Evolutionary conservation across 2,888 invertebrate species (phyloP).

Genomic region (Drosophila histrio): DNA sequence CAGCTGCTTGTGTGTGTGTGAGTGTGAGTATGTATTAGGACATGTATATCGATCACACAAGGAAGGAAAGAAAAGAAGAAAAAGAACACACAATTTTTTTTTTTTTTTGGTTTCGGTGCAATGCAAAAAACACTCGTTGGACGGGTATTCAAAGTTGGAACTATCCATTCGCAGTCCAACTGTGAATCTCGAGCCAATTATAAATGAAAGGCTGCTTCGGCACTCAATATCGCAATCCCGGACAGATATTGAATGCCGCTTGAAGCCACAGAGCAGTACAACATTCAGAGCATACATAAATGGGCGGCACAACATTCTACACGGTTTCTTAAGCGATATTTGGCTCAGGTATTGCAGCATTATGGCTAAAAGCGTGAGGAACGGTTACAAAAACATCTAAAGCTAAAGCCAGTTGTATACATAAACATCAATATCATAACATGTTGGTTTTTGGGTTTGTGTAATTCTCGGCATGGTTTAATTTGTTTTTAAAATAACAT

Average conservation of each 20-base stretch:
- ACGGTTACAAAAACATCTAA: conserved; percentile 26
- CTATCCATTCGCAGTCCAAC: conserved; percentile 9
- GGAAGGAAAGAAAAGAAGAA: conserved; percentile 62
- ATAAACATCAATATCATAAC: conserved; percentile 27
- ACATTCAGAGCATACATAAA: conserved; percentile 32
- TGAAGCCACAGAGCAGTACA: conserved; percentile 6
- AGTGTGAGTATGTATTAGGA: conserved; percentile 26
- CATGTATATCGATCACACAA: conserved; percentile 56
- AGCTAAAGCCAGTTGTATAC: conserved; percentile 33
- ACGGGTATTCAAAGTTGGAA: conserved; percentile 20
- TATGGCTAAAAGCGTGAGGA: conserved; percentile 33
- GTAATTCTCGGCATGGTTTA: conserved; percentile 2
- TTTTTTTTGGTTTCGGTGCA: conserved; percentile 55
- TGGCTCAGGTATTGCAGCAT: conserved; percentile 9
- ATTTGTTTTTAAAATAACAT: neutral
- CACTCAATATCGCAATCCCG: neutral
- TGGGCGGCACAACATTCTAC: conserved; percentile 15
- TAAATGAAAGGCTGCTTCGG: conserved; percentile 1
- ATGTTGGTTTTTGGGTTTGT: neutral
- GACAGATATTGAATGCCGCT: conserved; percentile 10
- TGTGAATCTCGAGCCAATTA: neutral
- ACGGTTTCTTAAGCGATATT: conserved; percentile 1
- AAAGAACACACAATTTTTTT: conserved; percentile 65
- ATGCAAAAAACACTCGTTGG: conserved; percentile 37
- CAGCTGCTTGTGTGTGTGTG: conserved; percentile 53